phyloP scores from a whole-genome alignment of 2,888 invertebrate species.

The Celastrina argiolus region DNA sequence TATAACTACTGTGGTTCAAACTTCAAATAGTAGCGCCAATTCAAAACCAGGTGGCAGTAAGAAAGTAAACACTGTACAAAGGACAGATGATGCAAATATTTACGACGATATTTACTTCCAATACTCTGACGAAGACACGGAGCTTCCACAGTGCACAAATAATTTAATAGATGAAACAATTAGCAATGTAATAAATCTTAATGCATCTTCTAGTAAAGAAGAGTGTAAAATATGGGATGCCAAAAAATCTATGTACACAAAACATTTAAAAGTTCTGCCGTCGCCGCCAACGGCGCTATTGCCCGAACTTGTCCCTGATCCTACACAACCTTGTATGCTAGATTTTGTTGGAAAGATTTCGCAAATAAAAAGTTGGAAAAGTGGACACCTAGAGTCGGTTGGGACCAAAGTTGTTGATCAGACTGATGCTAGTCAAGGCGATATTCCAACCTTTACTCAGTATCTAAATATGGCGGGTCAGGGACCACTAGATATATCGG shows the following conservation, averaged over 20 bases:
- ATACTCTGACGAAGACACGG: constrained; percentile 79
- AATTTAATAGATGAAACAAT: constrained; percentile 68
- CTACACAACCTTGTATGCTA: constrained; percentile 57
- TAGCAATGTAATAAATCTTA: constrained; percentile 74
- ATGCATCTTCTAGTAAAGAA: constrained; percentile 68
- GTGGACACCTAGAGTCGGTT: constrained; percentile 58
- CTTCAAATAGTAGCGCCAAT: constrained; percentile 65
- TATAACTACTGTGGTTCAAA: constrained; percentile 63
- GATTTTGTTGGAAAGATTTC: constrained; percentile 68
- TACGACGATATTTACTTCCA: constrained; percentile 75
- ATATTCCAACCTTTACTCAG: constrained; percentile 51
- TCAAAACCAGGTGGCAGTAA: constrained; percentile 75
- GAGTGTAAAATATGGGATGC: constrained; percentile 44
- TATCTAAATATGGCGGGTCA: constrained; percentile 65
- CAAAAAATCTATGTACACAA: constrained; percentile 36
- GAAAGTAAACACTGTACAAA: constrained; percentile 62
- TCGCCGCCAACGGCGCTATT: constrained; percentile 55
- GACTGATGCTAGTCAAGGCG: constrained; percentile 60
- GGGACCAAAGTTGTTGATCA: constrained; percentile 66
- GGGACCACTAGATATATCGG: constrained; percentile 63
- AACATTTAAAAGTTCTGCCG: constrained; percentile 63
- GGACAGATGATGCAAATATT: constrained; percentile 59
- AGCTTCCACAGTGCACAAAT: constrained; percentile 70
- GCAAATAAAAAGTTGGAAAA: constrained; percentile 68
- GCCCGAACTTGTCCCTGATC: constrained; percentile 55